phyloP scores from a whole-genome alignment of 2,888 invertebrate species.

The Nemurella pictetii region DNA sequence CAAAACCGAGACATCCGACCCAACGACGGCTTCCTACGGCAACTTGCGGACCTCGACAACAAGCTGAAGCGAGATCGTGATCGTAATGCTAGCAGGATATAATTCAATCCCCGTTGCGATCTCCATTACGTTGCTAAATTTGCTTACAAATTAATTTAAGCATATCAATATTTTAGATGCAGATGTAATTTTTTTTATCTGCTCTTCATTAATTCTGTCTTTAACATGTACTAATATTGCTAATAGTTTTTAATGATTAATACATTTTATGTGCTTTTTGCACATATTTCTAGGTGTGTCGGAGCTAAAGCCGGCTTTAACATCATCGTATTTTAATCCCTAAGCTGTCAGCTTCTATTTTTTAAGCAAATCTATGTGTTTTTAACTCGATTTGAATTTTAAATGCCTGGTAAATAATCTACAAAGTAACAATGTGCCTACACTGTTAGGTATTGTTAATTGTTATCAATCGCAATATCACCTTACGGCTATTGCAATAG shows the following conservation, averaged over 20 bases:
- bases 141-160: neutral
- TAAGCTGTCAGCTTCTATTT: too few species aligned
- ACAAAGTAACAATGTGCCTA: neutral
- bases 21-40: slow-evolving; percentile 78
- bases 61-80: slow-evolving; percentile 60
- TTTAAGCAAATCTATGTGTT: too few species aligned
- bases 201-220: neutral
- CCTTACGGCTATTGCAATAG: neutral
- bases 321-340: too few species aligned
- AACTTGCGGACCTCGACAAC: slow-evolving; percentile 68
- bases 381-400: neutral
- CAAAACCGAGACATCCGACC: slow-evolving; percentile 73
- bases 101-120: too few species aligned
- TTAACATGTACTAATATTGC: neutral
- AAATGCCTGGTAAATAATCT: neutral
- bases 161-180: neutral
- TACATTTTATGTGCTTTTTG: neutral
- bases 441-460: neutral
- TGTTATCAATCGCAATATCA: neutral
- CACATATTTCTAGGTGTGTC: neutral
- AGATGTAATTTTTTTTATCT: neutral
- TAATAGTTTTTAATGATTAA: neutral
- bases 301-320: too few species aligned
- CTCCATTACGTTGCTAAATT: neutral
- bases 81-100: slow-evolving; percentile 46